These are phyloP conservation scores for Drosophila lacicola DNA, from an alignment of 2,888 invertebrate genomes.

Conservation along the genomic window DNA sequence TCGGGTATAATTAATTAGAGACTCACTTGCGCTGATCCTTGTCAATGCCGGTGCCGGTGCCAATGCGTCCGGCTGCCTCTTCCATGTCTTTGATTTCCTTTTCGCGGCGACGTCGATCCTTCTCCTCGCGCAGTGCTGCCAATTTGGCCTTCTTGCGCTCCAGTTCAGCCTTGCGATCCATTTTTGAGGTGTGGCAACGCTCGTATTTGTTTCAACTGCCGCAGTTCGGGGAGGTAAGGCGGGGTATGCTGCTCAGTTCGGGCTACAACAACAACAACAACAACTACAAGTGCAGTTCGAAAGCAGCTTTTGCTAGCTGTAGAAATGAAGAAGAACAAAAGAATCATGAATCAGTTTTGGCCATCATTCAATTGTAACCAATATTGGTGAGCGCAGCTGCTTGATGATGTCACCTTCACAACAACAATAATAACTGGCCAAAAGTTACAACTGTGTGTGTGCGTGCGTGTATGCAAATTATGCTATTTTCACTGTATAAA, in stretches of 20 bases:
- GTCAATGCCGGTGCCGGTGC: slow-evolving; percentile 81
- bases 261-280: slow-evolving; percentile 37
- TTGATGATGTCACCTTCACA: slow-evolving; percentile 70
- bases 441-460: slow-evolving; percentile 25
- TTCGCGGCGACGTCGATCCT: slow-evolving; percentile 93
- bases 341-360: slow-evolving; percentile 37
- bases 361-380: slow-evolving; percentile 33
- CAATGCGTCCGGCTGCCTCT: slow-evolving; percentile 87
- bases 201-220: slow-evolving; percentile 11
- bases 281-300: slow-evolving; percentile 42
- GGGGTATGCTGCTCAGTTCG: slow-evolving; percentile 12
- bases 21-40: slow-evolving; percentile 84
- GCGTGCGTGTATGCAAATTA: slow-evolving; percentile 23
- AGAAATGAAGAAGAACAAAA: slow-evolving; percentile 1
- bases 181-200: slow-evolving; percentile 59
- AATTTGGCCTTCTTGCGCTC: slow-evolving; percentile 96
- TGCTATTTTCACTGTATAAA: slow-evolving; percentile 10
- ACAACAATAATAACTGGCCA: slow-evolving; percentile 50
- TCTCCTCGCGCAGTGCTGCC: slow-evolving; percentile 95
- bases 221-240: neutral
- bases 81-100: slow-evolving; percentile 95
- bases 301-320: slow-evolving; percentile 37
- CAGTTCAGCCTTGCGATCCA: slow-evolving; percentile 95
- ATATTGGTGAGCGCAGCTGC: slow-evolving; percentile 56
- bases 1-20: neutral